Percentiles rank a stretch among this genome's conserved stretches.
Conservation (phyloP, 1,140 invertebrate genomes). For the Drosophila sucinea region DNA sequence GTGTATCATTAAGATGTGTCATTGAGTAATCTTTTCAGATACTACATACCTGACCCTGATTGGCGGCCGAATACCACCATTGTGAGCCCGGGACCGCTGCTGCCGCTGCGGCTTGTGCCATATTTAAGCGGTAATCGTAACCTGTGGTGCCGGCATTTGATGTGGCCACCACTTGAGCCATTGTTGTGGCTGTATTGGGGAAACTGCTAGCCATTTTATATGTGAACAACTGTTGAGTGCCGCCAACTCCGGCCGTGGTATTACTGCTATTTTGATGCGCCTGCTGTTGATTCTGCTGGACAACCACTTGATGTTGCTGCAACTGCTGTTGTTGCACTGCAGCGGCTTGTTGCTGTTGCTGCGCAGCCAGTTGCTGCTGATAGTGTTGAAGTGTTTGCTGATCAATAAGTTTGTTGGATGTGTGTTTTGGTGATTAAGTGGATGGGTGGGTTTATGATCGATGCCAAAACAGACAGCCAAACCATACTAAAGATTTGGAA, state of each 20-base stretch:
- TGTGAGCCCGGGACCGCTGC: constrained; percentile 86
- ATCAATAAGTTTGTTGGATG: constrained; percentile 84
- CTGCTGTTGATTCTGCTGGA: constrained; percentile 84
- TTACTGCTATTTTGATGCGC: constrained; percentile 85
- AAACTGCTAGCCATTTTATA: constrained; percentile 93
- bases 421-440: constrained; percentile 52
- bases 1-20: no score
- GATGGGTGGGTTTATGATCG: not conserved
- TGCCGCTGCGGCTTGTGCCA: constrained; percentile 83
- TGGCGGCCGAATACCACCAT: constrained; percentile 87
- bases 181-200: constrained; percentile 87
- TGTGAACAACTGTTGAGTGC: constrained; percentile 90
- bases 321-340: constrained; percentile 85
- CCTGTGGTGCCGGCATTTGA: constrained; percentile 82
- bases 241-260: constrained; percentile 85
- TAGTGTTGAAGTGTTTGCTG: constrained; percentile 84
- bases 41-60: constrained; percentile 72
- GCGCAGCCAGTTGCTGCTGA: constrained; percentile 83
- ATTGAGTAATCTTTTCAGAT: no score
- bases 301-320: constrained; percentile 85
- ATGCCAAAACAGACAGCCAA: constrained; percentile 29
- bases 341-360: constrained; percentile 83
- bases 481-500: not conserved
- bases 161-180: constrained; percentile 84
- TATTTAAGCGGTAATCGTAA: constrained; percentile 87